Conservation (phyloP, 2,113 vertebrate species). For the Hyperoodon ampullatus region DNA sequence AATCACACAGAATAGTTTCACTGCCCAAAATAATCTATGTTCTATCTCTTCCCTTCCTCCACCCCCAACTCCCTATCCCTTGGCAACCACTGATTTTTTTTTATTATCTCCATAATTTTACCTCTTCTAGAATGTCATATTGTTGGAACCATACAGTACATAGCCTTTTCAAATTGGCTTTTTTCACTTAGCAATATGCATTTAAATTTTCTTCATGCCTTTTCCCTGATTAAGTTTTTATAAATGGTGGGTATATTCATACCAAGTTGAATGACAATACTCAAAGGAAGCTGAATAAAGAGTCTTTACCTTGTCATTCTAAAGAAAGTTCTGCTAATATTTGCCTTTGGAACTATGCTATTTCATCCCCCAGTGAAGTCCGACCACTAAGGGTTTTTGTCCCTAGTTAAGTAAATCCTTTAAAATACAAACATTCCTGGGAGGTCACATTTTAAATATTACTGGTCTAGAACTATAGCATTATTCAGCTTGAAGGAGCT, state of each 20-base stretch:
- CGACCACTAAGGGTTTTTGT: background rate
- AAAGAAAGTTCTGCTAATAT: background rate
- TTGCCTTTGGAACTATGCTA: background rate
- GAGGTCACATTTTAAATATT: background rate
- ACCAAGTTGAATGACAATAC: background rate
- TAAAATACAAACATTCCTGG: conserved; percentile 18
- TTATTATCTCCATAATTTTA: background rate
- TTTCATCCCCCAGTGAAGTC: background rate
- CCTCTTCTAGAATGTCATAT: background rate
- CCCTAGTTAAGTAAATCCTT: background rate
- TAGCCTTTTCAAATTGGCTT: background rate
- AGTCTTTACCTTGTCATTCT: background rate
- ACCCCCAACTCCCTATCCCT: no score
- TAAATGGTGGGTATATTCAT: background rate
- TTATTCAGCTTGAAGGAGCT: background rate
- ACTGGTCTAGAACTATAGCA: background rate
- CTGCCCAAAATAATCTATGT: background rate
- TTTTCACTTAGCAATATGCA: background rate
- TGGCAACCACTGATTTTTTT: background rate
- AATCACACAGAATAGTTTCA: background rate
- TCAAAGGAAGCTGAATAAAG: background rate
- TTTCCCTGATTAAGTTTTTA: background rate
- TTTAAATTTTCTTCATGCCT: background rate
- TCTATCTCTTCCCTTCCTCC: background rate
- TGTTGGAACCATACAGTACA: background rate